Base-by-base conservation (phyloP, 2,888 invertebrate genomes). In the Boloria euphrosyne region DNA sequence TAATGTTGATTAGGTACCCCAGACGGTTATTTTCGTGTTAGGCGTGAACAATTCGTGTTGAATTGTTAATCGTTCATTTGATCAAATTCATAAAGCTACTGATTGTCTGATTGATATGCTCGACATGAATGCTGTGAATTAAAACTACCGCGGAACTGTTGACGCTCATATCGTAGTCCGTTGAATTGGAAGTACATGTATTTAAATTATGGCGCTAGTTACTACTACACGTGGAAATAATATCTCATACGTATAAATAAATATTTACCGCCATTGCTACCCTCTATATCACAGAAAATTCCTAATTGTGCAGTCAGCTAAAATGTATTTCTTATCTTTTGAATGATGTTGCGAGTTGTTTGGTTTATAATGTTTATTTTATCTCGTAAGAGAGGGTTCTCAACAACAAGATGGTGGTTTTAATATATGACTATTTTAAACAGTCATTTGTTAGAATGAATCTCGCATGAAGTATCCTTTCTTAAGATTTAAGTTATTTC, bases 51-150 rank as follows among this genome's bases (percentile, higher is more conserved):
- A 83, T 81, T 78, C 80, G 76, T 77, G 76, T 77, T 65, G 70
- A 72, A 78, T 80, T 76, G 76, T 75, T 73, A 75, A 75, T 72
- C 68, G 70, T 76, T 75, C 80, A 80, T 82, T 80, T 76, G 77
- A 81, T 82, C 75, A 80, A 81, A 79, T 79, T 78, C 76, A 80
- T 76, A 73, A 76, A 75, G 67, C 65, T 62, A 66, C 68, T 62
- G 70, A 64, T 67, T 65, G 58, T 67, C 75, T 87, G 80, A 86
- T 87, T 87, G 78, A 78, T 83, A 87, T 86, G 83, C 86, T 62
- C 71, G 73, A 72, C 72, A 74, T 72, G 79, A 77, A 74, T 71
- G 76, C 77, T 78, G 80, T 85, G 83, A 87, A 88, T 87, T 85
- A 82, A 79, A 78, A 77, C 76, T 84, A 80, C 81, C 79, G 78